Percentiles rank a stretch among this genome's conserved stretches.
Conservation (phyloP, 2,113 vertebrate species). For the Colaptes auratus region DNA sequence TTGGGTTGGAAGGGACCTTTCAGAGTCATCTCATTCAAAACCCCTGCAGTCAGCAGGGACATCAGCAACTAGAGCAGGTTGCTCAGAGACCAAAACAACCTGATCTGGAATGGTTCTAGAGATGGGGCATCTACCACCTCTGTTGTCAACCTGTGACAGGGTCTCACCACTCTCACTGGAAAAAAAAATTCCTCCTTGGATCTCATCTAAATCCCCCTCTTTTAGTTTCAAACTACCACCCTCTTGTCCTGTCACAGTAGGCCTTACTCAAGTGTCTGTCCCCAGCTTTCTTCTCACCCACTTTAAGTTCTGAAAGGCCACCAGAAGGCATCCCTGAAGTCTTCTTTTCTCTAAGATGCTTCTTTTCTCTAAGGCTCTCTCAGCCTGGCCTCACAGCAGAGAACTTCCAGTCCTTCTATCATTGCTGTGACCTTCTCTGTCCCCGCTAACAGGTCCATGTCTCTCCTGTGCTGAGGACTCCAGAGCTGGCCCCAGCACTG, state of each 20-base stretch:
- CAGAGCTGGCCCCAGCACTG: not conserved
- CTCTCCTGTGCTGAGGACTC: too few species aligned
- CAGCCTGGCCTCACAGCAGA: too few species aligned
- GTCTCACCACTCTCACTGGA: not conserved
- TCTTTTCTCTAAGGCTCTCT: not conserved
- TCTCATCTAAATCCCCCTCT: not conserved
- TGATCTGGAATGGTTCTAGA: too few species aligned
- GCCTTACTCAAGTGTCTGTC: too few species aligned
- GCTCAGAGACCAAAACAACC: not conserved
- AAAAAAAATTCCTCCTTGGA: not conserved
- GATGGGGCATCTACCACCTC: too few species aligned
- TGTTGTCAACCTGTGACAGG: not conserved
- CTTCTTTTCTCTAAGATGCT: not conserved
- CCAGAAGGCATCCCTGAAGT: not conserved
- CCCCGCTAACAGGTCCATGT: fast-evolving
- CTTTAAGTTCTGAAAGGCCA: not conserved
- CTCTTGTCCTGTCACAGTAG: too few species aligned
- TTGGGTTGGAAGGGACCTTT: not conserved
- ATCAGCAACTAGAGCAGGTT: fast-evolving
- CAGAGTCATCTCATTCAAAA: fast-evolving
- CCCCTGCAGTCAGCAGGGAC: not conserved
- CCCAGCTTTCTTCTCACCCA: not conserved
- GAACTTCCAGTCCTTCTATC: not conserved
- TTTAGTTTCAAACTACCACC: not conserved
- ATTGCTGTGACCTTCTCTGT: not conserved